Conservation (phyloP, 1,140 invertebrate species). For the Batillaria attramentaria region DNA sequence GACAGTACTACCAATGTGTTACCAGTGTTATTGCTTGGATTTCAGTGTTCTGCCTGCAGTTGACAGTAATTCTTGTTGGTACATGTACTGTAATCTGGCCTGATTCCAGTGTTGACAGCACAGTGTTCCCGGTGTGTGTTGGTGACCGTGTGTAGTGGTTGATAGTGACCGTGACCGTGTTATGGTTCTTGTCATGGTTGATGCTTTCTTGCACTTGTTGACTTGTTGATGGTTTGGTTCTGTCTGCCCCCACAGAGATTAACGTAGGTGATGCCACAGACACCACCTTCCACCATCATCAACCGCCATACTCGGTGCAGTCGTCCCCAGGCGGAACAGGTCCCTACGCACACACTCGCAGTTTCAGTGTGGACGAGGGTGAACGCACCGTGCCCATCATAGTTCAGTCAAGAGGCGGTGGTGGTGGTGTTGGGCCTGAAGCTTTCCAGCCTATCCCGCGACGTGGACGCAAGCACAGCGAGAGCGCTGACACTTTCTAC, state of each 20-base stretch:
- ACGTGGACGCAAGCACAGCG: slow-evolving; percentile 27
- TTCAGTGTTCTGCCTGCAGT: too few species aligned
- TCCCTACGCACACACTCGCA: slow-evolving; percentile 29
- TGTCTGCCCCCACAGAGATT: slow-evolving; percentile 22
- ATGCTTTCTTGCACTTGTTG: slow-evolving; percentile 3
- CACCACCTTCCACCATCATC: slow-evolving; percentile 3
- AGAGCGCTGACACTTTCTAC: slow-evolving; percentile 19
- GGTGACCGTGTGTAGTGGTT: background rate
- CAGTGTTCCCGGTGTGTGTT: background rate
- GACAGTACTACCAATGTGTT: too few species aligned
- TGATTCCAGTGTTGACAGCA: too few species aligned
- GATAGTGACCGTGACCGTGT: too few species aligned
- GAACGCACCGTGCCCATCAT: slow-evolving; percentile 47
- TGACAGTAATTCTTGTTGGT: too few species aligned
- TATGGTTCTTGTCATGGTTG: too few species aligned
- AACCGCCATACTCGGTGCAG: slow-evolving; percentile 25
- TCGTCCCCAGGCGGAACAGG: slow-evolving; percentile 10
- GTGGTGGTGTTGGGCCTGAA: background rate
- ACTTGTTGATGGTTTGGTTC: background rate
- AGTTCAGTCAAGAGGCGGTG: slow-evolving; percentile 35
- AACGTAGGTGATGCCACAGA: slow-evolving; percentile 19
- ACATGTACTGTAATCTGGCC: too few species aligned
- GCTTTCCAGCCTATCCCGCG: background rate
- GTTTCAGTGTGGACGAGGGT: slow-evolving; percentile 38
- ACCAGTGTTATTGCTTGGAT: too few species aligned